phyloP scores from a whole-genome alignment of 2,797 vertebrate species.

The Hoplostethus mediterraneus region DNA sequence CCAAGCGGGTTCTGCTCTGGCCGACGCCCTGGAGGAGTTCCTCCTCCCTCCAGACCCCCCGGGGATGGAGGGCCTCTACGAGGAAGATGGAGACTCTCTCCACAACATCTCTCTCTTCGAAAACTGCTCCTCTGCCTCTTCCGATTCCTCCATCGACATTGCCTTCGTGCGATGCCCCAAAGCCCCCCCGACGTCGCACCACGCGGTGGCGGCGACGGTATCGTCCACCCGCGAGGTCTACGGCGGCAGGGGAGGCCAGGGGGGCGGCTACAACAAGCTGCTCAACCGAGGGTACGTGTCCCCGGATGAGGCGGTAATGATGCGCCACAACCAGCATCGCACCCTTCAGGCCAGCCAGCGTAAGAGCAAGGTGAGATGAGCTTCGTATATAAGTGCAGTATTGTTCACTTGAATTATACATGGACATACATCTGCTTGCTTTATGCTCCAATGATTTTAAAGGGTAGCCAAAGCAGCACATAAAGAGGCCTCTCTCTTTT shows the following conservation, averaged over 20 bases:
- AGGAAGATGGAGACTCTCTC: constrained; percentile 87
- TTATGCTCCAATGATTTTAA: too few relatives aligned
- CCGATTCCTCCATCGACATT: constrained; percentile 95
- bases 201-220: constrained; percentile 43
- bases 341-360: constrained; percentile 91
- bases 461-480: too few relatives aligned
- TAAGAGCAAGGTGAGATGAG: constrained; percentile 88
- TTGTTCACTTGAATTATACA: too few relatives aligned
- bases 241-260: constrained; percentile 56
- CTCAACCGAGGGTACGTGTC: constrained; percentile 74
- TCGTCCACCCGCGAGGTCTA: constrained; percentile 81
- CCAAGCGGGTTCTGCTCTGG: constrained; percentile 80
- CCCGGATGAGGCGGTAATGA: constrained; percentile 82
- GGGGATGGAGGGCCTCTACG: constrained; percentile 86
- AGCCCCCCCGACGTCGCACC: constrained; percentile 80
- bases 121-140: constrained; percentile 92
- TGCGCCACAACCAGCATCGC: constrained; percentile 87
- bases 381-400: background rate
- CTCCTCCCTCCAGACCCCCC: constrained; percentile 83
- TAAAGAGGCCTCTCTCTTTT: too few relatives aligned
- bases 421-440: too few relatives aligned
- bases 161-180: constrained; percentile 92
- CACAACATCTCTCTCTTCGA: constrained; percentile 88
- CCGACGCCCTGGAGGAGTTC: constrained; percentile 85
- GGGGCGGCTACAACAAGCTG: constrained; percentile 82